Base-by-base conservation (phyloP, 1,140 invertebrate genomes). In the Meloidogyne floridensis region DNA sequence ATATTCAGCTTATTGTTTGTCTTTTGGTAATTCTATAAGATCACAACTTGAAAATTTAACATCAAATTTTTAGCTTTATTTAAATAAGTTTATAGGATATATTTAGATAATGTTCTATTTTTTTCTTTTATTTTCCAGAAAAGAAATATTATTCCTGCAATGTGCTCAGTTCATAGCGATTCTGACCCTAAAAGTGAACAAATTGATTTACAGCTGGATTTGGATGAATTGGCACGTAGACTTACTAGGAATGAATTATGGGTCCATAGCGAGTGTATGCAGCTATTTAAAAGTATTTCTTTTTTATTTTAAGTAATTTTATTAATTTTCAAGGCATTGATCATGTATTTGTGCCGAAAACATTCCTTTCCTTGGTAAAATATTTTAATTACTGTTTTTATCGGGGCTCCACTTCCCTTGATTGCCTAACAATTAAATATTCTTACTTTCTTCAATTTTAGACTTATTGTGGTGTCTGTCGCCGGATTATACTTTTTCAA, bases 341-440 rank as follows among this genome's bases (percentile, higher is more conserved):
- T 54, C 84, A 85, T 73, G 77, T 87, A n/a, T 85, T 85, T 72
- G 86, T 87, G 47, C 86, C 72, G 1, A 85, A 85, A 53, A 85
- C 84, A 5, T 85, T 87, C 73, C 65, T 85, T 51, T 76, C 85
- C 11, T 20, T 87, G 59, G 59, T 65, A 18, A 65, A 65, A 7
- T 0, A 11, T 7, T 65, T n/a, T 32, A 32, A 32, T 32, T 20
- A 20, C 20, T 20, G 20, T 20, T 20, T 20, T 20, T 20, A 20
- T 20, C 20, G 20, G 20, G 20, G 20, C 20, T 20, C 20, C 20
- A 20, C 20, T 20, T 20, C 20, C 20, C 20, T 20, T 20, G 20
- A 20, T 20, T 20, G 20, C 20, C 20, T 20, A 20, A 20, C 20
- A 20, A 20, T 20, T 20, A 20, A 20, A 20, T 20, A 20, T 20